These are phyloP conservation scores for Nephrotoma flavescens DNA, from an alignment of 2,888 invertebrate species.

Conservation along the genomic window DNA sequence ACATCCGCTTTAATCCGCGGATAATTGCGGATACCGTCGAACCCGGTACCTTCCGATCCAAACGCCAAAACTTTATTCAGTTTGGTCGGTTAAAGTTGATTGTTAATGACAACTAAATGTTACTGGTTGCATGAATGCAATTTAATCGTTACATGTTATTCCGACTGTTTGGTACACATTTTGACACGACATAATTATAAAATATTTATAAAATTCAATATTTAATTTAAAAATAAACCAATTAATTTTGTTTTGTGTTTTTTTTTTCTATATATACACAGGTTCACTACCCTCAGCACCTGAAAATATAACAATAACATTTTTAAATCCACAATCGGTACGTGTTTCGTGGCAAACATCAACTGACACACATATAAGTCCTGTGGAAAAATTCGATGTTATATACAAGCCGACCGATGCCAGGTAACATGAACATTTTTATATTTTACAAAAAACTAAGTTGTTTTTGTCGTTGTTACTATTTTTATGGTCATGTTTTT, in stretches of 20 bases:
- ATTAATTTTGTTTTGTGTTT: not conserved
- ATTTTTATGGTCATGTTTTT: not conserved
- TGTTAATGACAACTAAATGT: no score
- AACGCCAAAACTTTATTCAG: no score
- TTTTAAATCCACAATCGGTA: constrained; percentile 72
- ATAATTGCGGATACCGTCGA: no score
- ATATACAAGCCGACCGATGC: constrained; percentile 83
- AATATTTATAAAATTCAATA: no score
- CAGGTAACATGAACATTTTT: constrained; percentile 45
- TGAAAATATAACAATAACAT: constrained; percentile 80
- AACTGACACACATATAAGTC: constrained; percentile 43
- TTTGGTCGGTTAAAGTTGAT: no score
- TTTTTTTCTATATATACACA: constrained; percentile 20
- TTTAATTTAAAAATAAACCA: not conserved
- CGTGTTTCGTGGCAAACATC: constrained; percentile 77
- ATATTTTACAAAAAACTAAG: not conserved
- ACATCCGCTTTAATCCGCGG: no score
- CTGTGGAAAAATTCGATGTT: constrained; percentile 78
- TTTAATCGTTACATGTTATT: no score
- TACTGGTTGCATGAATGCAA: no score
- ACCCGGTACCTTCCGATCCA: no score
- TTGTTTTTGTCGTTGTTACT: not conserved
- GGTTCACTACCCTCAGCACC: constrained; percentile 69
- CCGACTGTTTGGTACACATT: no score
- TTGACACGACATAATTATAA: no score